Evolutionary conservation across 2,888 invertebrate genomes (phyloP).

Genomic region (Drosophila meridionalis): DNA sequence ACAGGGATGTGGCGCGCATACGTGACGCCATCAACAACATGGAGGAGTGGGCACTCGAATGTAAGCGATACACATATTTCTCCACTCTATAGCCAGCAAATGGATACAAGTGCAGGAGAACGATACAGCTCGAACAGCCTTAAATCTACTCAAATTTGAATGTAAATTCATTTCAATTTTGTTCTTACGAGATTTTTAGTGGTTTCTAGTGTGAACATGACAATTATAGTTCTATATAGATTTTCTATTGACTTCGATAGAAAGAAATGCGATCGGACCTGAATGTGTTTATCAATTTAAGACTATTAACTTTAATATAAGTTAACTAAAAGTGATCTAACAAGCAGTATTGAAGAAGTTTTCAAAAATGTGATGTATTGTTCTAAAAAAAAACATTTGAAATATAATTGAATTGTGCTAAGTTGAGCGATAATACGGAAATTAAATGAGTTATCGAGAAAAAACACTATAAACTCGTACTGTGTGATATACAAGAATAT

Average conservation of each 20-base stretch:
- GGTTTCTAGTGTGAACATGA: neutral
- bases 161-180: neutral
- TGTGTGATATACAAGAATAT: too few relatives aligned
- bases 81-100: neutral
- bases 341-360: neutral
- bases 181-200: neutral
- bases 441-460: too few relatives aligned
- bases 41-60: conserved; percentile 83
- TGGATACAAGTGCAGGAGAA: neutral
- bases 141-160: neutral
- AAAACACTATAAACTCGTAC: too few relatives aligned
- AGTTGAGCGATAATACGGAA: too few relatives aligned
- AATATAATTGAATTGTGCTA: too few relatives aligned
- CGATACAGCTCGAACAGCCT: neutral
- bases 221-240: neutral
- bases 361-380: neutral
- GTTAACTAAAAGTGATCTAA: neutral
- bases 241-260: neutral
- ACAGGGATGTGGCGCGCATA: conserved; percentile 72
- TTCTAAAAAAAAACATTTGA: too few relatives aligned
- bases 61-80: conserved; percentile 67
- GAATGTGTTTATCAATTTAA: too few relatives aligned
- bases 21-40: conserved; percentile 66
- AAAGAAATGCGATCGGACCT: neutral
- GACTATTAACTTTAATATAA: too few relatives aligned